These are phyloP conservation scores for Meteorus cinctellus DNA, from an alignment of 2,888 invertebrate genomes.

Conservation along the genomic window DNA sequence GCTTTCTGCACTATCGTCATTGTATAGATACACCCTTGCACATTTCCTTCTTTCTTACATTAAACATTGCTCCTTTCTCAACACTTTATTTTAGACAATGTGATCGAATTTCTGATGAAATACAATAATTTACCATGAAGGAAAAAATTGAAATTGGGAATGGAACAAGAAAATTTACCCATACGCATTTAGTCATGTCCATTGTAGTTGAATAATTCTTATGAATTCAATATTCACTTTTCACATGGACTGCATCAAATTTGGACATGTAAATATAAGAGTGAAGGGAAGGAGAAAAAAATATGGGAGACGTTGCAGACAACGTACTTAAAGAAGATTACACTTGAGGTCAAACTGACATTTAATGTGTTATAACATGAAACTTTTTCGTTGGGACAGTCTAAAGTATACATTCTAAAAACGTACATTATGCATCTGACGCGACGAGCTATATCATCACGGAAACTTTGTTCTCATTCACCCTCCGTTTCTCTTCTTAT, in stretches of 20 bases:
- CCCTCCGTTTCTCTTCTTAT: constrained; percentile 8
- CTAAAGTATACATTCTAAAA: constrained; percentile 13
- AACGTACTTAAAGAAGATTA: not conserved
- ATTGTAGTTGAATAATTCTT: not conserved
- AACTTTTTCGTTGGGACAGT: constrained; percentile 12
- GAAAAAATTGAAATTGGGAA: not conserved
- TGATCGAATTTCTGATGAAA: not conserved
- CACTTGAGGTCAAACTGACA: constrained; percentile 16
- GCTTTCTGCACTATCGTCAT: not conserved
- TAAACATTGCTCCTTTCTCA: not conserved
- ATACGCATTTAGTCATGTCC: not conserved
- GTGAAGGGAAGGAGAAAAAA: not conserved
- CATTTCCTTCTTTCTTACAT: not conserved
- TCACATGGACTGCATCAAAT: not conserved
- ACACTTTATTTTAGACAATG: not conserved
- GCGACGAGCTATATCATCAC: constrained; percentile 17
- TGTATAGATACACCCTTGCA: not conserved
- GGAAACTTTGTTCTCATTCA: constrained; percentile 23
- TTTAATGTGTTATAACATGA: constrained; percentile 13
- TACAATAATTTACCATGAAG: not conserved
- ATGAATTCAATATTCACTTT: not conserved
- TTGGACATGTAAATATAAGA: not conserved
- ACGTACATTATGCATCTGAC: constrained; percentile 33
- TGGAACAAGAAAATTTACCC: not conserved
- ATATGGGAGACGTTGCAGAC: not conserved